phyloP scores from a whole-genome alignment of 2,113 vertebrate species.

The Halcyon senegalensis region DNA sequence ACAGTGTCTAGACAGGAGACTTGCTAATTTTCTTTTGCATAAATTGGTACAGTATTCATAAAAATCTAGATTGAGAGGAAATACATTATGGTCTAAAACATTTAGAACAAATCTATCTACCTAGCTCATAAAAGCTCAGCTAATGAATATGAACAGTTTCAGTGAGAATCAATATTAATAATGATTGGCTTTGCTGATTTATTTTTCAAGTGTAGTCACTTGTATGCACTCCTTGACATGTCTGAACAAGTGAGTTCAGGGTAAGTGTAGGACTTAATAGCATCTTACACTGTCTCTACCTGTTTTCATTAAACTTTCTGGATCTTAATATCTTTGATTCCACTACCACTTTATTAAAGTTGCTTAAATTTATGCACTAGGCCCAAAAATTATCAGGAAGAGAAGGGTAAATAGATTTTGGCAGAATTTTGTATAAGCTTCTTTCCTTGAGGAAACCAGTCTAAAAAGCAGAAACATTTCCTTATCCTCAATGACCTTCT shows the following conservation, averaged over 20 bases:
- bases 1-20: background rate
- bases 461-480: background rate
- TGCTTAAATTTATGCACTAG: background rate
- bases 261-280: background rate
- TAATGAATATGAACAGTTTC: constrained; percentile 3
- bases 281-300: background rate
- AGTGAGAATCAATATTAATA: constrained; percentile 11
- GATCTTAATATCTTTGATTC: background rate
- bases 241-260: background rate
- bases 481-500: background rate
- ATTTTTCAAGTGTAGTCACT: background rate
- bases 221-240: background rate
- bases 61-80: constrained; percentile 13
- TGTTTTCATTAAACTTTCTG: background rate
- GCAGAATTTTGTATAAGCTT: background rate
- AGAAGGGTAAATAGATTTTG: background rate
- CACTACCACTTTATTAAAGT: background rate
- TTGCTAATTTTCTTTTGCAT: constrained; percentile 34
- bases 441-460: background rate
- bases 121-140: background rate
- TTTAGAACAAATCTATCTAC: background rate
- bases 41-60: background rate
- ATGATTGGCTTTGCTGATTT: background rate
- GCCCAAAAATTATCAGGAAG: background rate
- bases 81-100: background rate